These are phyloP conservation scores for Seriola aureovittata DNA, from an alignment of 2,113 vertebrate species.

Conservation along the genomic window DNA sequence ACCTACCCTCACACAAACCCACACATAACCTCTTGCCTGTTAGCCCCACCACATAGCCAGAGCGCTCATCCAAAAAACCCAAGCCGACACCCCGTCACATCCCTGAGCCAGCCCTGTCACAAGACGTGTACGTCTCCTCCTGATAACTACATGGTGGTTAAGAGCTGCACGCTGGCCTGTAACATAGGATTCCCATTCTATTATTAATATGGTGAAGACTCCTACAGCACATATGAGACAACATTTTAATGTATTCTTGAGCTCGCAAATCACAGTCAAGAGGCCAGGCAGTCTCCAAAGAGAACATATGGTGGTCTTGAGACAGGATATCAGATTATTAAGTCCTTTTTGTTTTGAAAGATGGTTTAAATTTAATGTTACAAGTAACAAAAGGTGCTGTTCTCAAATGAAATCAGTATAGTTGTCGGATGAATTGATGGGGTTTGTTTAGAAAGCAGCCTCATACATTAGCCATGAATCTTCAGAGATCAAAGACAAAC, in stretches of 20 bases:
- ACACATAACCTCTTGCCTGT: constrained; percentile 34
- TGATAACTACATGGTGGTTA: constrained; percentile 41
- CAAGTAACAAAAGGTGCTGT: background rate
- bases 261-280: constrained; percentile 1
- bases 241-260: constrained; percentile 29
- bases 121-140: constrained; percentile 39
- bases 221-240: constrained; percentile 2
- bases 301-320: constrained; percentile 8
- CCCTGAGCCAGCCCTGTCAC: constrained; percentile 60
- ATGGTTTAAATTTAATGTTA: background rate
- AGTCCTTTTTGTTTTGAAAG: background rate
- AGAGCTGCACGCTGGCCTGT: background rate
- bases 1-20: constrained; percentile 33
- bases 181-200: constrained; percentile 37
- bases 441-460: background rate
- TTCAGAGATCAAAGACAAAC: background rate
- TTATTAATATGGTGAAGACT: constrained; percentile 48
- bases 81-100: constrained; percentile 59
- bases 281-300: background rate
- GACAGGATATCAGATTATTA: background rate
- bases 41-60: constrained; percentile 34
- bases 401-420: background rate
- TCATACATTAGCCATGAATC: background rate
- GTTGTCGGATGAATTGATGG: background rate
- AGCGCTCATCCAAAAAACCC: constrained; percentile 63